phyloP scores from a whole-genome alignment of 2,797 vertebrate genomes.

The Gobionotothen gibberifrons region DNA sequence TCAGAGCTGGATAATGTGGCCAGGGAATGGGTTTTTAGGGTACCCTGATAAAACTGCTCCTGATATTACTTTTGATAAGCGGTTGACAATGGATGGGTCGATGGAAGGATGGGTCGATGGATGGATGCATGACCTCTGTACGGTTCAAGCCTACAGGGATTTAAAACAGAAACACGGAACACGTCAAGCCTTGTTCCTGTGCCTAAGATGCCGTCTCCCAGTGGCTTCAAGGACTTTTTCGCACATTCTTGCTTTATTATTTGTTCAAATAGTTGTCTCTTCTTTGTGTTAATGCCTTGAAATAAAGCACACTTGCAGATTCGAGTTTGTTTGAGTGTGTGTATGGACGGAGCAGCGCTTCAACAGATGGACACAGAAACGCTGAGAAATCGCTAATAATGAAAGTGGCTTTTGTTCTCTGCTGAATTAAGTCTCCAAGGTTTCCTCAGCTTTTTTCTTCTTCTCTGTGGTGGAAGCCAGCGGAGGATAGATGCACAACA shows the following conservation, averaged over 20 bases:
- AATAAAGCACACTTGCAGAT: not conserved
- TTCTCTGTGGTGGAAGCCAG: conserved; percentile 42
- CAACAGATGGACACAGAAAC: conserved; percentile 54
- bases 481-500: conserved; percentile 49
- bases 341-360: conserved; percentile 27
- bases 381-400: conserved; percentile 45
- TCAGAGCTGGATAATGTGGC: no score
- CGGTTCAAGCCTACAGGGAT: no score
- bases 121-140: no score
- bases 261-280: not conserved
- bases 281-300: not conserved
- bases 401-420: conserved; percentile 58
- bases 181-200: no score
- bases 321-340: conserved; percentile 15
- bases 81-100: no score
- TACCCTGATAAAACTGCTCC: no score
- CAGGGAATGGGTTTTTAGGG: no score
- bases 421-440: conserved; percentile 36
- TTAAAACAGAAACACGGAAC: no score
- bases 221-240: no score
- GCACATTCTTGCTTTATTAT: not conserved
- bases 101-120: no score
- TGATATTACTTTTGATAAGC: no score
- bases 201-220: no score
- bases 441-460: conserved; percentile 30